phyloP scores from a whole-genome alignment of 1,140 invertebrate species.

The Octopus sinensis region DNA sequence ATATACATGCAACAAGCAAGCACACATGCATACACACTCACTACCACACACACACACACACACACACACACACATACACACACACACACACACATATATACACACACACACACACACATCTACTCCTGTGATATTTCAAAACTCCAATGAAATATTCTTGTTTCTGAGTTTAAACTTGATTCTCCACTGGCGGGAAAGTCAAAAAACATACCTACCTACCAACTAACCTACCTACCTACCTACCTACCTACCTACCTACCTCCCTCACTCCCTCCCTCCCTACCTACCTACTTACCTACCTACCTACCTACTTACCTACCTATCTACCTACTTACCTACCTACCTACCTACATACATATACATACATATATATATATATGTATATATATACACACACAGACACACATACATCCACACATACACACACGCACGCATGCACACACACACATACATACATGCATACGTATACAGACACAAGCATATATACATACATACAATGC shows the following conservation, averaged over 20 bases:
- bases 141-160: neutral
- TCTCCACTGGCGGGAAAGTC: too few species aligned
- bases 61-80: neutral
- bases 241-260: too few species aligned
- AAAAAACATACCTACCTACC: too few species aligned
- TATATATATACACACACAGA: neutral
- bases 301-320: too few species aligned
- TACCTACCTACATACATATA: neutral
- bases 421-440: neutral
- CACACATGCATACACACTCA: too few species aligned
- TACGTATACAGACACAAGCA: constrained; percentile 11
- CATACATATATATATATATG: neutral
- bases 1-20: too few species aligned
- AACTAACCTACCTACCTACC: too few species aligned
- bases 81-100: constrained; percentile 2
- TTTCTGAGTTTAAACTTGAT: too few species aligned
- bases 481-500: constrained; percentile 1
- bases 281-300: too few species aligned
- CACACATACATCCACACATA: neutral
- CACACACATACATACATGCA: neutral
- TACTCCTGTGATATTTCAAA: neutral
- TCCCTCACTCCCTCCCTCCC: too few species aligned
- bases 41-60: too few species aligned
- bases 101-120: neutral
- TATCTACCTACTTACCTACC: too few species aligned